A percentile compares a stretch with the other conserved stretches of the same genome.
These are phyloP conservation scores for Periophthalmus modestus DNA, from an alignment of 2,113 vertebrate genomes.

Conservation along the genomic window DNA sequence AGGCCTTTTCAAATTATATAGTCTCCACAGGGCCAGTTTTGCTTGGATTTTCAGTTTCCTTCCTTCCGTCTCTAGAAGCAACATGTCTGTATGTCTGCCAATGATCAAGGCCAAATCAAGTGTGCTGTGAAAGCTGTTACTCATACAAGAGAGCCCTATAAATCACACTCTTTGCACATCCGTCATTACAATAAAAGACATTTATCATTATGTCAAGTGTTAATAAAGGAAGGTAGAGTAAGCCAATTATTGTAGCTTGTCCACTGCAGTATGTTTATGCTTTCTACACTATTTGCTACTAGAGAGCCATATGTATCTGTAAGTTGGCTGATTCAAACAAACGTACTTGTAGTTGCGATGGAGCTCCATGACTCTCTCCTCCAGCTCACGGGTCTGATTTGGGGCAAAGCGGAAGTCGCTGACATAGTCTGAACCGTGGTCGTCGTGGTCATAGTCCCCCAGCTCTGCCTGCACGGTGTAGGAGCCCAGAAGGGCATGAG, in stretches of 20 bases:
- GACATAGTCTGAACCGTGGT: conserved; percentile 89
- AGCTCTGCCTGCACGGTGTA: conserved; percentile 94
- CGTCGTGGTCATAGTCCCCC: conserved; percentile 90
- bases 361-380: conserved; percentile 96
- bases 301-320: background rate
- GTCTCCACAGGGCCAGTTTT: conserved; percentile 14
- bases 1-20: conserved; percentile 29
- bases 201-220: background rate
- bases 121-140: conserved; percentile 5
- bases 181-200: conserved; percentile 13
- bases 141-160: conserved; percentile 15
- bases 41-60: conserved; percentile 18
- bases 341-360: conserved; percentile 93
- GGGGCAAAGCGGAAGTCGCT: conserved; percentile 93
- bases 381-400: conserved; percentile 94
- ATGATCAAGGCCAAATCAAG: conserved; percentile 20
- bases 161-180: conserved; percentile 29
- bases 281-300: too few relatives aligned
- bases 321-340: background rate
- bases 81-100: conserved; percentile 20
- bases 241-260: background rate
- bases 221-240: too few relatives aligned
- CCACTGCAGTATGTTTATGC: too few relatives aligned
- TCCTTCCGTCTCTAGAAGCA: background rate
- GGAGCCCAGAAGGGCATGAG: conserved; percentile 93